Base-by-base conservation (phyloP, 2,113 vertebrate species). In the Zosterops lateralis region DNA sequence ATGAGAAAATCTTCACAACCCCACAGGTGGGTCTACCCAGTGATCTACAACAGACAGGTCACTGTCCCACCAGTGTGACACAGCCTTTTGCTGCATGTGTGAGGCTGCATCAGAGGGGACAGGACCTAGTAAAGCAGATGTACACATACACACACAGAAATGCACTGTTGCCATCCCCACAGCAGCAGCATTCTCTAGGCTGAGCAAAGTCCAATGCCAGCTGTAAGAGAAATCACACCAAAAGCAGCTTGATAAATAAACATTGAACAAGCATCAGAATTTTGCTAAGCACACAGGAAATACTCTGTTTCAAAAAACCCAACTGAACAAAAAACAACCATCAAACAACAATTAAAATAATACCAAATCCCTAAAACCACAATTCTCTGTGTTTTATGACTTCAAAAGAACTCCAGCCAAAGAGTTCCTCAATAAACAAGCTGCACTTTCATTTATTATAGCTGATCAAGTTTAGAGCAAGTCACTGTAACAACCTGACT, bases 41-140 rank as follows among this genome's bases (percentile, higher is more conserved):
- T 26, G 53, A 40, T 17, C 24, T 70, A 47, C 62, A 85, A 38
- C 38, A 87, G 42, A 68, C 36, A 60, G 18, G 2, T 75, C 58
- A 12, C 9, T 22, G 34, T 38, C 67, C n/a, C 14, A 47, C 1
- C 57, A 12, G 38, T 0, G 2, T 7, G 42, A 75, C 36, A 26
- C 26, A 70, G 21, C 16, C 8, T 42, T 73, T 66, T 58, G 24
- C 26, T 77, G 7, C 4, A 16, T 1, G 6, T 14, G 14, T 1
- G 28, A 79, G 45, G 12, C 48, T 34, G 42, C 64, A 45, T 21
- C 54, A 44, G 76, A 87, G n/a, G 42, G 16, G 26, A 42, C 15
- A 84, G 61, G 40, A 12, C 19, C 15, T 9, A 18, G 5, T 11
- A 38, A 65, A 70, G 31, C 3, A 22, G 0, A 0, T 4, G 20